phyloP scores from a whole-genome alignment of 2,888 invertebrate species.

The Cylloceria caligata region DNA sequence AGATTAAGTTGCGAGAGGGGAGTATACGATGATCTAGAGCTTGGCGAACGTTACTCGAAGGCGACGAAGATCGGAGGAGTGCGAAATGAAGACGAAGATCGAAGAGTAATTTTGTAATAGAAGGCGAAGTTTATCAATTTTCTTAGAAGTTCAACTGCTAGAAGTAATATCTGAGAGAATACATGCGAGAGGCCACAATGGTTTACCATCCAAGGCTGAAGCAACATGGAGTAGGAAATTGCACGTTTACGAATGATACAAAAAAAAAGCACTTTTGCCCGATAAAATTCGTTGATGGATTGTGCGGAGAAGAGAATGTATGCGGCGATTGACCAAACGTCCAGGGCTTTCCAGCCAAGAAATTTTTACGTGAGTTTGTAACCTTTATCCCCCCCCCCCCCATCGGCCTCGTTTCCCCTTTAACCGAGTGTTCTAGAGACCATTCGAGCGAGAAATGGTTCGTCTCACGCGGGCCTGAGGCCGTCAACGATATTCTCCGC shows the following conservation, averaged over 20 bases:
- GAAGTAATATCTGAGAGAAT: slow-evolving; percentile 9
- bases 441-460: slow-evolving; percentile 43
- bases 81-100: slow-evolving; percentile 14
- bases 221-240: slow-evolving; percentile 45
- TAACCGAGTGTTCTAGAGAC: slow-evolving; percentile 75
- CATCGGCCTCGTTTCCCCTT: slow-evolving; percentile 41
- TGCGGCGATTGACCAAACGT: slow-evolving; percentile 35
- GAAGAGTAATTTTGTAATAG: slow-evolving; percentile 12
- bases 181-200: not conserved
- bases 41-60: not conserved
- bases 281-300: slow-evolving; percentile 39
- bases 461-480: slow-evolving; percentile 7
- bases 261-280: slow-evolving; percentile 18
- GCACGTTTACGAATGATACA: slow-evolving; percentile 37
- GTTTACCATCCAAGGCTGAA: slow-evolving; percentile 29
- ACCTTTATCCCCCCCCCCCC: slow-evolving; percentile 48
- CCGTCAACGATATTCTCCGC: slow-evolving; percentile 32
- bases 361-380: slow-evolving; percentile 70
- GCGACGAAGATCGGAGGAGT: not conserved
- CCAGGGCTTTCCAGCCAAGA: slow-evolving; percentile 38
- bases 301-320: slow-evolving; percentile 26
- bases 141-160: slow-evolving; percentile 25
- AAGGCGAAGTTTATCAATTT: slow-evolving; percentile 22
- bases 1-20: slow-evolving; percentile 36
- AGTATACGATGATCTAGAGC: no score